A percentile compares a stretch with the other conserved stretches of the same genome.
These are phyloP conservation scores for Andrena bucephala DNA, from an alignment of 2,888 invertebrate genomes.

Conservation along the genomic window DNA sequence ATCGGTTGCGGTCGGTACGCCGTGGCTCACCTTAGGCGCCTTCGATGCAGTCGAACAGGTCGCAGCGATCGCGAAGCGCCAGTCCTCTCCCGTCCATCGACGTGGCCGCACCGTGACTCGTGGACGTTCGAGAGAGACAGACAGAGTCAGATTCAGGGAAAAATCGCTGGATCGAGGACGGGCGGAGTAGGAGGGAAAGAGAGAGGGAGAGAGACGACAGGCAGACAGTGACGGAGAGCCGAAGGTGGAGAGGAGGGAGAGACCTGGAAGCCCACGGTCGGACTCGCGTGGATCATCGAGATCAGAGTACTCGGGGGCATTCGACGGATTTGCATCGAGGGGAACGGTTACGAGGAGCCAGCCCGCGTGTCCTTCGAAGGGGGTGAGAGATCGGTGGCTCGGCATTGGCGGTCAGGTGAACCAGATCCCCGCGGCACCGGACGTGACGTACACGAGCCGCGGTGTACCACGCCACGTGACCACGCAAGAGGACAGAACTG, in stretches of 20 bases:
- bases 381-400: constrained; percentile 16
- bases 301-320: constrained; percentile 32
- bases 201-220: constrained; percentile 5
- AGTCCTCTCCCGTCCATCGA: constrained; percentile 84
- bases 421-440: not conserved
- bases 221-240: constrained; percentile 1
- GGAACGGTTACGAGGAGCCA: constrained; percentile 4
- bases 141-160: constrained; percentile 37
- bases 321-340: constrained; percentile 45
- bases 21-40: constrained; percentile 59
- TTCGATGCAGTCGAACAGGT: constrained; percentile 81
- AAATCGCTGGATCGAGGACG: constrained; percentile 33
- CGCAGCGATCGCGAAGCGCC: constrained; percentile 80
- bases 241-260: constrained; percentile 26
- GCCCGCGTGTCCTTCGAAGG: constrained; percentile 24
- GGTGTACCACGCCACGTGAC: constrained; percentile 53
- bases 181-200: constrained; percentile 14
- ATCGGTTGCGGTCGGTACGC: constrained; percentile 63
- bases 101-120: constrained; percentile 83
- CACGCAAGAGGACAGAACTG: constrained; percentile 18
- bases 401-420: constrained; percentile 5
- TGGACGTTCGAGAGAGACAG: constrained; percentile 72
- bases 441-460: not conserved
- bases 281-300: constrained; percentile 40
- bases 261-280: not conserved